phyloP scores from a whole-genome alignment of 2,113 vertebrate species.

The Typhlomys cinereus region DNA sequence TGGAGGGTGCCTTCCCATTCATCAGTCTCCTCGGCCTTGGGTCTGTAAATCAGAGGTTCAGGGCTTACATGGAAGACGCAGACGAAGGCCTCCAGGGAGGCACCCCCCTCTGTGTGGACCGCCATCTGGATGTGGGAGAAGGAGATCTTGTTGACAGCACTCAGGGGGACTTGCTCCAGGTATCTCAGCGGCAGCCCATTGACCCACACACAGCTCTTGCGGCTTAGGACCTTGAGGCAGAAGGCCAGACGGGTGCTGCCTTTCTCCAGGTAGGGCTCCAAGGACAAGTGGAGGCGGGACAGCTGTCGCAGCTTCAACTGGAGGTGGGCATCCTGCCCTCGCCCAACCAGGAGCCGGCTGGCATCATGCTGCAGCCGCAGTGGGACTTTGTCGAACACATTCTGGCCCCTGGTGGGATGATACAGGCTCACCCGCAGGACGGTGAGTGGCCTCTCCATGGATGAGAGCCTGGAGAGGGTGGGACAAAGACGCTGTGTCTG shows the following conservation, averaged over 20 bases:
- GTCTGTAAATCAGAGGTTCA: conserved; percentile 61
- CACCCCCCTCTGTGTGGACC: not conserved
- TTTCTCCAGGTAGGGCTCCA: conserved; percentile 65
- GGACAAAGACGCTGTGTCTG: not conserved
- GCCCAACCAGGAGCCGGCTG: conserved; percentile 39
- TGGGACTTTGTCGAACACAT: not conserved
- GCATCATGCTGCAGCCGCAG: not conserved
- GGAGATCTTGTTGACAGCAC: not conserved
- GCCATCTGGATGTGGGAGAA: conserved; percentile 63
- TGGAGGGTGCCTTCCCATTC: not conserved
- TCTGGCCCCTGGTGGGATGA: not conserved
- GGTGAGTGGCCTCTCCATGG: conserved; percentile 16
- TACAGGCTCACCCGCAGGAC: conserved; percentile 45
- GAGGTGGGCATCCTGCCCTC: not conserved
- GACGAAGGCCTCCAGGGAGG: conserved; percentile 60
- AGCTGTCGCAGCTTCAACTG: conserved; percentile 34
- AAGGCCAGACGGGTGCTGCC: conserved; percentile 13
- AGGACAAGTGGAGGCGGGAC: conserved; percentile 47
- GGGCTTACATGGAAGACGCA: conserved; percentile 64
- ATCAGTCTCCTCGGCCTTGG: conserved; percentile 10
- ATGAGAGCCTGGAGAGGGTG: not conserved
- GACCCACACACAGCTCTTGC: conserved; percentile 48
- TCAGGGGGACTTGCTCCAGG: conserved; percentile 57
- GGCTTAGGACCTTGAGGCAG: conserved; percentile 61
- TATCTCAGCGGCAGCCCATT: conserved; percentile 18